Percentiles rank a stretch among this genome's conserved stretches.
phyloP scores from a whole-genome alignment of 2,888 invertebrate genomes.

The Eristalis intricaria region DNA sequence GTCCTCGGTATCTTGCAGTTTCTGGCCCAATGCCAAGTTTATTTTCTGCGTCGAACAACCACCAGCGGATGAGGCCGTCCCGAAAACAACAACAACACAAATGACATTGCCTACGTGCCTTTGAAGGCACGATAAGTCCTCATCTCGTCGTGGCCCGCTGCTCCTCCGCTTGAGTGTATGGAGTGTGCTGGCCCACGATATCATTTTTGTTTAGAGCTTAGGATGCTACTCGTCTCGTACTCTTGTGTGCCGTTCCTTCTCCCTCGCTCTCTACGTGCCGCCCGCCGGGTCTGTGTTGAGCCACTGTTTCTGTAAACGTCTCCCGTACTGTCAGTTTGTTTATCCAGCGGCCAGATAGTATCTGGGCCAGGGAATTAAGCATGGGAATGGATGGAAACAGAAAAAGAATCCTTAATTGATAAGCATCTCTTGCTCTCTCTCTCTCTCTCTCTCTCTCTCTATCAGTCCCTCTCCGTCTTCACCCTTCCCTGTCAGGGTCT shows the following conservation, averaged over 20 bases:
- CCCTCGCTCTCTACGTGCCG: constrained; percentile 6
- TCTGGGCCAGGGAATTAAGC: constrained; percentile 62
- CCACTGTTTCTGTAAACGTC: constrained; percentile 11
- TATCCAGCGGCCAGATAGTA: constrained; percentile 52
- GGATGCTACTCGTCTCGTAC: constrained; percentile 19
- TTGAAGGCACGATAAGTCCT: constrained; percentile 62
- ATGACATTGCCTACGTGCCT: constrained; percentile 69
- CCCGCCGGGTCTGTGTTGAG: neutral
- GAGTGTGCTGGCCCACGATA: neutral
- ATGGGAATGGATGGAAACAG: constrained; percentile 18
- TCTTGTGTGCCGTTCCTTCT: neutral
- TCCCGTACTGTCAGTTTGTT: constrained; percentile 56
- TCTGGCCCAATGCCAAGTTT: constrained; percentile 57
- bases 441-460: constrained; percentile 29
- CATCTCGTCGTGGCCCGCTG: constrained; percentile 22
- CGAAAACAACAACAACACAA: constrained; percentile 28
- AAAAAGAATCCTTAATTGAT: constrained; percentile 55
- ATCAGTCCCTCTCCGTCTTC: neutral
- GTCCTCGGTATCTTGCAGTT: constrained; percentile 54
- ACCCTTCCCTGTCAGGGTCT: neutral
- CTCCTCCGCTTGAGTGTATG: neutral
- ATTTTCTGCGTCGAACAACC: constrained; percentile 45
- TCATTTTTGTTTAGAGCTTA: constrained; percentile 57
- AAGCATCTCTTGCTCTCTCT: constrained; percentile 49
- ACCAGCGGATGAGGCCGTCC: constrained; percentile 27